Percentiles rank a stretch among this genome's conserved stretches.
Evolutionary conservation across 1,140 invertebrate genomes (phyloP).

Genomic region (Drosophila suzukii): DNA sequence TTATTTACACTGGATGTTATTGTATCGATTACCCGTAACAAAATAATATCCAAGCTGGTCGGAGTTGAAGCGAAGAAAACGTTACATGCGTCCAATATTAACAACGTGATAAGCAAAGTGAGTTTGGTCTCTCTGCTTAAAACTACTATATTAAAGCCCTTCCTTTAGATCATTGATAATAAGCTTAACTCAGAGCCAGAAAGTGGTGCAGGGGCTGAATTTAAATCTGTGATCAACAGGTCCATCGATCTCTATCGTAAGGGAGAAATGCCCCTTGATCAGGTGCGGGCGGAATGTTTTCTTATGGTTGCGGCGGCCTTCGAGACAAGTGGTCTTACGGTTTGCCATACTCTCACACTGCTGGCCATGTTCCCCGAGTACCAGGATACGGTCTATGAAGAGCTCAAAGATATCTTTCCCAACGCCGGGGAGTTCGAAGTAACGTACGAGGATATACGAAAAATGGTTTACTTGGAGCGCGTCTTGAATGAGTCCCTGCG

Average conservation of each 20-base stretch:
- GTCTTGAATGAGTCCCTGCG: slow-evolving; percentile 88
- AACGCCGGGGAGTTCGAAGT: slow-evolving; percentile 78
- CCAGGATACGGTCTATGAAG: slow-evolving; percentile 87
- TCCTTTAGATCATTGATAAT: slow-evolving; percentile 8
- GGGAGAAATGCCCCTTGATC: slow-evolving; percentile 25
- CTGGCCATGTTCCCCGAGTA: slow-evolving; percentile 71
- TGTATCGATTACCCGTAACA: neutral
- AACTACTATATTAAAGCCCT: neutral
- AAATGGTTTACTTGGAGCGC: slow-evolving; percentile 88
- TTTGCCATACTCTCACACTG: slow-evolving; percentile 40
- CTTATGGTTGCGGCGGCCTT: slow-evolving; percentile 55
- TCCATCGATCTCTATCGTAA: slow-evolving; percentile 31
- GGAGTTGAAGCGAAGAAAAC: slow-evolving; percentile 3
- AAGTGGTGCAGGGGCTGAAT: neutral
- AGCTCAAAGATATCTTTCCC: slow-evolving; percentile 87
- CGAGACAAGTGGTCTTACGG: slow-evolving; percentile 60
- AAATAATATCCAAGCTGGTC: neutral
- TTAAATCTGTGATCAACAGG: slow-evolving; percentile 32
- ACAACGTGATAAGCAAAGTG: neutral
- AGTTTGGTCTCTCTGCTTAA: neutral
- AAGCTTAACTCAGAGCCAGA: slow-evolving; percentile 1
- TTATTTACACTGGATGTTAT: neutral
- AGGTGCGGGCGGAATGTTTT: slow-evolving; percentile 55
- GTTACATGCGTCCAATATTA: fast-evolving
- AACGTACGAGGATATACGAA: slow-evolving; percentile 85